phyloP scores from a whole-genome alignment of 2,113 vertebrate species.

The Erythrolamprus reginae region DNA sequence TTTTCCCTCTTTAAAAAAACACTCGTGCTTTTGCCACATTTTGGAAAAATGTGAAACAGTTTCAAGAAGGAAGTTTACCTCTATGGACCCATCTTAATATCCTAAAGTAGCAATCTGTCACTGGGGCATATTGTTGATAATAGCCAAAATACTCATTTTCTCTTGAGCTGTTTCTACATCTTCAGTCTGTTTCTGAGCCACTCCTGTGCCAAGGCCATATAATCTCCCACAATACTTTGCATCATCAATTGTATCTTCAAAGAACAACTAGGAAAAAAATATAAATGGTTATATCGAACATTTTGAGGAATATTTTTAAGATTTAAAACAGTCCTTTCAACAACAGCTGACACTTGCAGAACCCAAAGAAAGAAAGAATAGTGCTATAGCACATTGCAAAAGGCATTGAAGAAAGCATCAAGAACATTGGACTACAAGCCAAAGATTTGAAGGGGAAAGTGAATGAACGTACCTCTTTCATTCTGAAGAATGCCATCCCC shows the following conservation, averaged over 20 bases:
- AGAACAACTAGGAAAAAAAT: constrained; percentile 82
- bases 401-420: background rate
- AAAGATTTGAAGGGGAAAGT: background rate
- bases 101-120: constrained; percentile 47
- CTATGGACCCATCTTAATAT: constrained; percentile 22
- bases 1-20: constrained; percentile 57
- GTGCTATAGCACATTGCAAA: background rate
- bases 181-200: constrained; percentile 90
- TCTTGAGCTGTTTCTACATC: constrained; percentile 75
- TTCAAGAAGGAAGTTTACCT: constrained; percentile 56
- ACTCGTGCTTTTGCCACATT: constrained; percentile 53
- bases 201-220: constrained; percentile 93
- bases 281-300: background rate
- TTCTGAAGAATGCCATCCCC: constrained; percentile 97
- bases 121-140: constrained; percentile 76
- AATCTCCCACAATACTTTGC: constrained; percentile 96
- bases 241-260: constrained; percentile 98
- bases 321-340: background rate
- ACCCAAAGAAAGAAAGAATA: background rate
- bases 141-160: constrained; percentile 77
- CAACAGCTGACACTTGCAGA: background rate
- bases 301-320: background rate
- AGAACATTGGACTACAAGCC: background rate
- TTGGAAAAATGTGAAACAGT: constrained; percentile 18
- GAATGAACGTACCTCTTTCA: constrained; percentile 85